phyloP scores from a whole-genome alignment of 2,888 invertebrate species.

The Monoplex corrugatus region DNA sequence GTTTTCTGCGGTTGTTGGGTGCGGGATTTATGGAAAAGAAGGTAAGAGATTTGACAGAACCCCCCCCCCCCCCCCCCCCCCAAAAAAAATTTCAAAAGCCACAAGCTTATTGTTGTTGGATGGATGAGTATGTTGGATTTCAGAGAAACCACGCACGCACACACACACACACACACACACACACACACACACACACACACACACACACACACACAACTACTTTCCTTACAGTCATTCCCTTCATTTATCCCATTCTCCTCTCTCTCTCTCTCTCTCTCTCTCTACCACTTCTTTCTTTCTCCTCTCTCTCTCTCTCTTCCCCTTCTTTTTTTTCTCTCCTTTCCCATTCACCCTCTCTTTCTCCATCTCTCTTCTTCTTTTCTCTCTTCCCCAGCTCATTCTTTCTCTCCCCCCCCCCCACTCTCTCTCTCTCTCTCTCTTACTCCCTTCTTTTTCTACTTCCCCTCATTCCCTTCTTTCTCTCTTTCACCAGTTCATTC shows the following conservation, averaged over 20 bases:
- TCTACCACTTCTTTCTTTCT: not conserved
- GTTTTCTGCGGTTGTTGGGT: too few species aligned
- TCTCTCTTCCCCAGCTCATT: not conserved
- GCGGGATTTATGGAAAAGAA: too few species aligned
- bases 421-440: too few species aligned
- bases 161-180: not conserved
- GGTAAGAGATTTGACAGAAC: not conserved
- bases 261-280: slow-evolving; percentile 14
- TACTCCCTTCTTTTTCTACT: too few species aligned
- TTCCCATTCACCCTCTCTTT: not conserved
- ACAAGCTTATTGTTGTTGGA: too few species aligned
- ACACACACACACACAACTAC: not conserved
- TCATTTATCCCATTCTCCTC: not conserved
- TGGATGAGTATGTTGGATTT: too few species aligned
- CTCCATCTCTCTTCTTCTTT: not conserved
- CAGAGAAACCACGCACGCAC: not conserved
- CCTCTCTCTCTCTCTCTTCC: slow-evolving; percentile 13
- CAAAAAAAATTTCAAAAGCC: too few species aligned
- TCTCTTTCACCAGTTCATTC: too few species aligned
- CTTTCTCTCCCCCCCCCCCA: too few species aligned
- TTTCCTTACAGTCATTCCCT: not conserved
- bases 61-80: not conserved
- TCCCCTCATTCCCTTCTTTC: too few species aligned
- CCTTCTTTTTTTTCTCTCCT: not conserved
- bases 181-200: not conserved